Percentiles rank a stretch among this genome's conserved stretches.
phyloP scores from a whole-genome alignment of 2,113 vertebrate species.

The Oncorhynchus clarkii region DNA sequence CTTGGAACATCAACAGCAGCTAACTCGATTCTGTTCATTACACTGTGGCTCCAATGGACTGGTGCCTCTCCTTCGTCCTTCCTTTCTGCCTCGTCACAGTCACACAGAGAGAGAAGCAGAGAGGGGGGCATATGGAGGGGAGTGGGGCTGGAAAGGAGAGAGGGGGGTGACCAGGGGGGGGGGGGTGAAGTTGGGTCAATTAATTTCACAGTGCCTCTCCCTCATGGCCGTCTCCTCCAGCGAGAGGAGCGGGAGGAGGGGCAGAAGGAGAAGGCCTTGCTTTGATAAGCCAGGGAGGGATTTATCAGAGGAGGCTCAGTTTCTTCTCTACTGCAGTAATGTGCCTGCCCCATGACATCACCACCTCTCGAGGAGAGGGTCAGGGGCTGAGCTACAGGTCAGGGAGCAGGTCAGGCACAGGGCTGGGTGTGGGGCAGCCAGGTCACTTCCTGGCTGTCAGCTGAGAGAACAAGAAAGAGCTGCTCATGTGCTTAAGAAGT shows the following conservation, averaged over 20 bases:
- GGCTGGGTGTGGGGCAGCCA: too few species aligned
- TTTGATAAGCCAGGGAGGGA: not conserved
- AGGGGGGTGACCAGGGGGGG: not conserved
- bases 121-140: slow-evolving; percentile 19
- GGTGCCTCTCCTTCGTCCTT: not conserved
- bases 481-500: too few species aligned
- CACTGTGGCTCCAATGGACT: not conserved
- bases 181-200: slow-evolving; percentile 24
- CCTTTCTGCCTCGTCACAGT: not conserved
- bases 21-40: not conserved
- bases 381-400: not conserved
- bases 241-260: not conserved
- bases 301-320: slow-evolving; percentile 17
- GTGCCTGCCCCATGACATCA: slow-evolving; percentile 39
- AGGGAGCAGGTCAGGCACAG: not conserved
- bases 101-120: not conserved
- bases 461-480: too few species aligned
- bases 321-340: slow-evolving; percentile 1
- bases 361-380: not conserved
- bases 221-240: slow-evolving; percentile 16
- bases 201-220: slow-evolving; percentile 41
- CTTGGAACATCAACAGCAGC: not conserved
- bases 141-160: slow-evolving; percentile 6
- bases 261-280: not conserved
- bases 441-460: too few species aligned